Conservation (phyloP, 1,140 invertebrate species). For the Ceratoteleas bidentatus region DNA sequence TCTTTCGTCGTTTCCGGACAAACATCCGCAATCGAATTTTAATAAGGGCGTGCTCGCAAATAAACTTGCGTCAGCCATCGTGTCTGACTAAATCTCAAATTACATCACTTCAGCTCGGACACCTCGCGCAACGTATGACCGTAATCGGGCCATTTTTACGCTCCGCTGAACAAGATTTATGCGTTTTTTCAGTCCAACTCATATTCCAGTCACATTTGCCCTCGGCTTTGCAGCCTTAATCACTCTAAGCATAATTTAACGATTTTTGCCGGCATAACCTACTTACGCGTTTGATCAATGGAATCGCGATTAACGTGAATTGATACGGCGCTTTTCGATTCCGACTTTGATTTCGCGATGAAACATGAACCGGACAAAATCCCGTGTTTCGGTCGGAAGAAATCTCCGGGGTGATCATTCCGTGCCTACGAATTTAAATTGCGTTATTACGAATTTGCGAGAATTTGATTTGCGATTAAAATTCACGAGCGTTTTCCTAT, state of each 20-base stretch:
- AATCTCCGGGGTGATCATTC: slow-evolving; percentile 15
- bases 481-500: slow-evolving; percentile 27
- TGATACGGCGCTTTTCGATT: background rate
- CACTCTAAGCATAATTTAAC: slow-evolving; percentile 28
- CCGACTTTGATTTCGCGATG: background rate
- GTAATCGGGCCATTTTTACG: slow-evolving; percentile 40
- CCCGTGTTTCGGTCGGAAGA: background rate
- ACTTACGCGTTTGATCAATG: slow-evolving; percentile 31
- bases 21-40: background rate
- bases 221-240: slow-evolving; percentile 24
- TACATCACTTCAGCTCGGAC: slow-evolving; percentile 21
- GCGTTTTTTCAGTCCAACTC: slow-evolving; percentile 19
- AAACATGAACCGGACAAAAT: slow-evolving; percentile 11
- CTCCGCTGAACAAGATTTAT: slow-evolving; percentile 39
- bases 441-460: slow-evolving; percentile 43
- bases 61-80: slow-evolving; percentile 10
- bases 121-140: slow-evolving; percentile 28
- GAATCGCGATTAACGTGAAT: slow-evolving; percentile 22
- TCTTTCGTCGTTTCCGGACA: background rate
- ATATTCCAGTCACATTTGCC: slow-evolving; percentile 35
- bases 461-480: slow-evolving; percentile 43
- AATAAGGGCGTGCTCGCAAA: background rate
- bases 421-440: slow-evolving; percentile 45
- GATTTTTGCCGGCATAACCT: slow-evolving; percentile 22
- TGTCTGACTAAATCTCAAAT: slow-evolving; percentile 16